These are phyloP conservation scores for Pharmacophagus antenor DNA, from an alignment of 2,888 invertebrate species.

Conservation along the genomic window DNA sequence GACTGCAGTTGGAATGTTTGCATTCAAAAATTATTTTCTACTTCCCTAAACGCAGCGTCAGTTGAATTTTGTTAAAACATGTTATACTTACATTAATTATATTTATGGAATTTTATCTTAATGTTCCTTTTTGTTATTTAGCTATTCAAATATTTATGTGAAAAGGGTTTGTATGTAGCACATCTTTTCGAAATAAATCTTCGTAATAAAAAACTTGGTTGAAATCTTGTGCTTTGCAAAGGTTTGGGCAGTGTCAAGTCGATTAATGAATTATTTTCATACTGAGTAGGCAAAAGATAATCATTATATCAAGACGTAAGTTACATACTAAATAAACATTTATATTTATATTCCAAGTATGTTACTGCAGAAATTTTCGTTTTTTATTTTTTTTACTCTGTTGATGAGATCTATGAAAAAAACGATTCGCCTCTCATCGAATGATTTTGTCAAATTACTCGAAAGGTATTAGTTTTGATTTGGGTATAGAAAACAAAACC, in stretches of 20 bases:
- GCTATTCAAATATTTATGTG: neutral
- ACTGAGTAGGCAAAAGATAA: no score
- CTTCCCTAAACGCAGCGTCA: slow-evolving; percentile 36
- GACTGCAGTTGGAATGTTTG: slow-evolving; percentile 50
- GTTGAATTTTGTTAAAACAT: slow-evolving; percentile 25
- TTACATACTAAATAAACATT: slow-evolving; percentile 35
- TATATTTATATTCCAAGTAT: slow-evolving; percentile 32
- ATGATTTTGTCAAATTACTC: slow-evolving; percentile 69
- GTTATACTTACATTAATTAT: slow-evolving; percentile 5
- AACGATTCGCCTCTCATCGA: slow-evolving; percentile 53
- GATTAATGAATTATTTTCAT: no score
- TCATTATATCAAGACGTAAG: no score
- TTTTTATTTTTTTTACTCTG: slow-evolving; percentile 32
- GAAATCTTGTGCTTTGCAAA: no score
- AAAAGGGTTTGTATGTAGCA: no score
- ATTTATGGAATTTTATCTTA: slow-evolving; percentile 1
- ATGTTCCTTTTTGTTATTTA: neutral
- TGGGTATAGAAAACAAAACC: slow-evolving; percentile 66
- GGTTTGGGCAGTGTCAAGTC: no score
- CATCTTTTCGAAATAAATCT: no score
- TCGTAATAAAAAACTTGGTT: no score
- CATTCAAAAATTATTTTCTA: slow-evolving; percentile 48
- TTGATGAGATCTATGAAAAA: slow-evolving; percentile 40
- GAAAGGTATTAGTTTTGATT: slow-evolving; percentile 70
- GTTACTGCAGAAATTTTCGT: slow-evolving; percentile 49